Conservation (phyloP, 2,888 invertebrate genomes). For the Harmothoe impar region DNA sequence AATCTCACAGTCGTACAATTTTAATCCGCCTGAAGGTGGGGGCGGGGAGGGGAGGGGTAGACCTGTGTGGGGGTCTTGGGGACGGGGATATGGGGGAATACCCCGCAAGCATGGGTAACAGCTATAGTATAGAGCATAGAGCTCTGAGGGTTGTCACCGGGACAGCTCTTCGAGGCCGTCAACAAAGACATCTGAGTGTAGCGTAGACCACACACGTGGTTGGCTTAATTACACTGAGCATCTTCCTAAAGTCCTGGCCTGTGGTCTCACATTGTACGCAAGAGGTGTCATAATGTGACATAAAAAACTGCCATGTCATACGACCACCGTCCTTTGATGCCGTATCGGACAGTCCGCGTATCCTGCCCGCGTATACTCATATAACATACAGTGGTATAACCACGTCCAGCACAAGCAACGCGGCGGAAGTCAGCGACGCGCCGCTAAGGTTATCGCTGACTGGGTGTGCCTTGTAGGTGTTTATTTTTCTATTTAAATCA, state of each 20-base stretch:
- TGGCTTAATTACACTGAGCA: neutral
- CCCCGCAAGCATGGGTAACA: too few species aligned
- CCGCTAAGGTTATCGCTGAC: too few species aligned
- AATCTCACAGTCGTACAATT: slow-evolving; percentile 20
- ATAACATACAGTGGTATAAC: too few species aligned
- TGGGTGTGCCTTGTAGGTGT: neutral
- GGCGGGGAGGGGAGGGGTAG: neutral
- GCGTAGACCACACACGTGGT: neutral
- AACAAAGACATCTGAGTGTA: neutral
- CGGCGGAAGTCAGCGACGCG: too few species aligned
- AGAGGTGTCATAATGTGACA: neutral
- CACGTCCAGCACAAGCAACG: too few species aligned
- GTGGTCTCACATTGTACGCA: neutral
- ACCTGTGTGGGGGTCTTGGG: neutral
- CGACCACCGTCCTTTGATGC: too few species aligned
- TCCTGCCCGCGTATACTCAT: too few species aligned
- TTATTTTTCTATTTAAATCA: slow-evolving; percentile 13
- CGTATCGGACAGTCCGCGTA: too few species aligned
- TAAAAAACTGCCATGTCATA: too few species aligned
- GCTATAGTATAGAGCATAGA: too few species aligned
- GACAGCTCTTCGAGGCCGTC: neutral
- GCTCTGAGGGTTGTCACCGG: neutral
- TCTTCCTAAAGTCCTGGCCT: neutral
- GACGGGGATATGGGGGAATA: too few species aligned
- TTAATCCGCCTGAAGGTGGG: neutral